Conservation (phyloP, 1,140 invertebrate species). For the Maniola jurtina region DNA sequence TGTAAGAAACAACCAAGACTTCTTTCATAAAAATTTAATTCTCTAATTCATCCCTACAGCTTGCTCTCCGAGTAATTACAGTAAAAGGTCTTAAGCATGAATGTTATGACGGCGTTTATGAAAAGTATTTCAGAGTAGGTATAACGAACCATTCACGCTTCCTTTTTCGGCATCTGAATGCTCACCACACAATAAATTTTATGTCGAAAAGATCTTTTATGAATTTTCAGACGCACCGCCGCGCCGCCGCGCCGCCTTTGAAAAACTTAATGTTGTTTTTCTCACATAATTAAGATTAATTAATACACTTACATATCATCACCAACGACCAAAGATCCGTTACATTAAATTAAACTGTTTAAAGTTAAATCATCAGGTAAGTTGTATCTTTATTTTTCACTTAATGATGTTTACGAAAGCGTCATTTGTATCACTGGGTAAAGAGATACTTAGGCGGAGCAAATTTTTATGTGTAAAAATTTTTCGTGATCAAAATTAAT, state of each 20-base stretch:
- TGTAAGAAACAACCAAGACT: conserved; percentile 68
- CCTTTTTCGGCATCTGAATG: conserved; percentile 63
- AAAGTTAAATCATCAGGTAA: conserved; percentile 8
- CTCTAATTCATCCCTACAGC: conserved; percentile 67
- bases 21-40: conserved; percentile 74
- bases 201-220: conserved; percentile 58
- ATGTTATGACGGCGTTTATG: conserved; percentile 78
- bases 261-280: conserved; percentile 32
- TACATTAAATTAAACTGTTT: conserved; percentile 21
- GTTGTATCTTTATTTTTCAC: too few relatives aligned
- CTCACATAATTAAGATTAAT: conserved; percentile 36
- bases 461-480: neutral
- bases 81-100: conserved; percentile 77
- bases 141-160: conserved; percentile 57
- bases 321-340: conserved; percentile 18
- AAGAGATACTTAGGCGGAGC: too few relatives aligned
- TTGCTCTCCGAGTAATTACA: conserved; percentile 67
- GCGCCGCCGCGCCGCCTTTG: conserved; percentile 30
- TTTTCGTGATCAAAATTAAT: conserved; percentile 18
- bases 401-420: too few relatives aligned
- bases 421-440: too few relatives aligned
- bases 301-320: conserved; percentile 28
- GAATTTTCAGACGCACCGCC: conserved; percentile 47
- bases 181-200: conserved; percentile 69
- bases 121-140: conserved; percentile 67